A percentile compares a stretch with the other conserved stretches of the same genome.
These are phyloP conservation scores for Andrena flavipes DNA, from an alignment of 2,888 invertebrate species.

Conservation along the genomic window DNA sequence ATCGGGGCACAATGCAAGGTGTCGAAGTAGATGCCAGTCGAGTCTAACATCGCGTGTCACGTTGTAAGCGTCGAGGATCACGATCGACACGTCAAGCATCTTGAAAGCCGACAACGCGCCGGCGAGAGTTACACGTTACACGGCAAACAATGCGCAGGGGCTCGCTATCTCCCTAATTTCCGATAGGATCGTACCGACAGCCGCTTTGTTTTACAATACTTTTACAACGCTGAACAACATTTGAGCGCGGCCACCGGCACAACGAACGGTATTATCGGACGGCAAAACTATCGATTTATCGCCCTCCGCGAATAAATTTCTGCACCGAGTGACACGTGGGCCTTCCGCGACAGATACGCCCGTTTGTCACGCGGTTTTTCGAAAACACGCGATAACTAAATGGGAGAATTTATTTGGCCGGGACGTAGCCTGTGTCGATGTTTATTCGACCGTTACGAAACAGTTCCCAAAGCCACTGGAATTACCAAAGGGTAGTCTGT, in stretches of 20 bases:
- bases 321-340: constrained; percentile 6
- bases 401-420: constrained; percentile 37
- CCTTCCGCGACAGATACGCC: constrained; percentile 1
- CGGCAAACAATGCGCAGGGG: not conserved
- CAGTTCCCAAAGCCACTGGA: constrained; percentile 8
- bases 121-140: constrained; percentile 6
- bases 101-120: constrained; percentile 54
- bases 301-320: constrained; percentile 11
- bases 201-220: constrained; percentile 18
- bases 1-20: constrained; percentile 49
- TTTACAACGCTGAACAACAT: constrained; percentile 18
- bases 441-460: constrained; percentile 10
- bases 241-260: constrained; percentile 3
- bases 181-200: not conserved
- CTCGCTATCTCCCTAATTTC: constrained; percentile 17
- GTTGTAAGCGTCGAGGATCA: constrained; percentile 59
- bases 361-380: constrained; percentile 1
- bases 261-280: constrained; percentile 23
- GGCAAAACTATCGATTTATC: constrained; percentile 38
- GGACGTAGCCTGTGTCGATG: not conserved
- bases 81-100: constrained; percentile 62
- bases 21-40: constrained; percentile 64
- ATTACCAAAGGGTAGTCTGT: not conserved
- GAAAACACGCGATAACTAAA: not conserved
- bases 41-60: constrained; percentile 62